Evolutionary conservation across 1,140 invertebrate species (phyloP).

Genomic region (Drosophila tani): DNA sequence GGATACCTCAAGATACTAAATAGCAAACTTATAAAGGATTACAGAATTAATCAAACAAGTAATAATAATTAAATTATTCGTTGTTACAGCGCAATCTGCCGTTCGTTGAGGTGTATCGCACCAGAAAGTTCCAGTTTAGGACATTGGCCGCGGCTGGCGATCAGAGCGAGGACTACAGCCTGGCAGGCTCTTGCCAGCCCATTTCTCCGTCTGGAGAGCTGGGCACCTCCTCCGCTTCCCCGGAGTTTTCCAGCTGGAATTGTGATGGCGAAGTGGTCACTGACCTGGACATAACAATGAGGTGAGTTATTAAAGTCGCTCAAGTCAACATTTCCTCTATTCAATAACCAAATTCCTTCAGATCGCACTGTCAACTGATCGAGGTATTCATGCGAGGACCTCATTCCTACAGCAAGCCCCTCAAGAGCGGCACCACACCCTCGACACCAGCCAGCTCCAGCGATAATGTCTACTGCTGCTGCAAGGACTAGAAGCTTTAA

Average conservation of each 20-base stretch:
- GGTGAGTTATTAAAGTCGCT: slow-evolving; percentile 85
- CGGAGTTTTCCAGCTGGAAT: slow-evolving; percentile 90
- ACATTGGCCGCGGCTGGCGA: slow-evolving; percentile 83
- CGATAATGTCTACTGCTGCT: slow-evolving; percentile 76
- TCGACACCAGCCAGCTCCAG: slow-evolving; percentile 67
- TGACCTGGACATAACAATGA: slow-evolving; percentile 89
- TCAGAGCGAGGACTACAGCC: slow-evolving; percentile 55
- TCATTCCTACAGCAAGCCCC: slow-evolving; percentile 73
- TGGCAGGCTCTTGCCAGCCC: slow-evolving; percentile 75
- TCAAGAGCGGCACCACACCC: slow-evolving; percentile 43
- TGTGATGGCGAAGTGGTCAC: slow-evolving; percentile 93
- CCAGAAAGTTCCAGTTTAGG: slow-evolving; percentile 90
- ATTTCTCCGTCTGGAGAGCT: slow-evolving; percentile 55
- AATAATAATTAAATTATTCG: slow-evolving; percentile 43
- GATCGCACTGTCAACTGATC: slow-evolving; percentile 86
- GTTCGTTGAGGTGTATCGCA: slow-evolving; percentile 92
- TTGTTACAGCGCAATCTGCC: slow-evolving; percentile 88
- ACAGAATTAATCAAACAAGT: not conserved
- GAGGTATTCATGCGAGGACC: slow-evolving; percentile 86
- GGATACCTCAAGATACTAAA: no score
- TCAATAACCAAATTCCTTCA: slow-evolving; percentile 34
- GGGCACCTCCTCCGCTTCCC: slow-evolving; percentile 22
- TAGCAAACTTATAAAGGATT: no score
- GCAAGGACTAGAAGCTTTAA: slow-evolving; percentile 69
- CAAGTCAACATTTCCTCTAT: not conserved